phyloP scores from a whole-genome alignment of 2,113 vertebrate species.

The Monopterus albus region DNA sequence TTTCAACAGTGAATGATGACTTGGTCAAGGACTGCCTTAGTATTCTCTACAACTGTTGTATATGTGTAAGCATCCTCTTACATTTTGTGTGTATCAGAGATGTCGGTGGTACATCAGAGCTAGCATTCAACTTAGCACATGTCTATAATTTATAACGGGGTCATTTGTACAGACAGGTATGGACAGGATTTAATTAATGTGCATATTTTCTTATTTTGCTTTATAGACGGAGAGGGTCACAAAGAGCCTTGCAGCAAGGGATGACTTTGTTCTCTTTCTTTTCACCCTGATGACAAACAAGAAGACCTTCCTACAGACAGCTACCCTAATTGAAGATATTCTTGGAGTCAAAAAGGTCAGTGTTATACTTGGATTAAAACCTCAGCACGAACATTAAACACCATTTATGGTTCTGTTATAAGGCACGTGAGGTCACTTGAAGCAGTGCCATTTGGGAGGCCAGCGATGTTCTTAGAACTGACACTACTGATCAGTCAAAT shows the following conservation, averaged over 20 bases:
- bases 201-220: background rate
- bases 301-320: constrained; percentile 95
- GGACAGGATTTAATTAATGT: background rate
- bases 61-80: constrained; percentile 89
- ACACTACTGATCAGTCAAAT: no score
- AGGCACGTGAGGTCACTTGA: background rate
- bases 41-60: constrained; percentile 96
- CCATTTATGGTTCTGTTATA: background rate
- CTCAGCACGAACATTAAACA: background rate
- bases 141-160: background rate
- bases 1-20: constrained; percentile 91
- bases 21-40: constrained; percentile 95
- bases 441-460: background rate
- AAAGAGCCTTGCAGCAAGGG: constrained; percentile 90
- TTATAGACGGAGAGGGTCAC: constrained; percentile 91
- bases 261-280: constrained; percentile 94
- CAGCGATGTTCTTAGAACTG: no score
- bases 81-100: background rate
- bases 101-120: background rate
- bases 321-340: constrained; percentile 95
- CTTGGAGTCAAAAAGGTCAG: constrained; percentile 95
- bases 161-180: background rate
- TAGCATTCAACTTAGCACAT: background rate
- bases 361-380: background rate
- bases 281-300: constrained; percentile 98